These are phyloP conservation scores for Nothura maculosa DNA, from an alignment of 2,797 vertebrate species.

Conservation along the genomic window DNA sequence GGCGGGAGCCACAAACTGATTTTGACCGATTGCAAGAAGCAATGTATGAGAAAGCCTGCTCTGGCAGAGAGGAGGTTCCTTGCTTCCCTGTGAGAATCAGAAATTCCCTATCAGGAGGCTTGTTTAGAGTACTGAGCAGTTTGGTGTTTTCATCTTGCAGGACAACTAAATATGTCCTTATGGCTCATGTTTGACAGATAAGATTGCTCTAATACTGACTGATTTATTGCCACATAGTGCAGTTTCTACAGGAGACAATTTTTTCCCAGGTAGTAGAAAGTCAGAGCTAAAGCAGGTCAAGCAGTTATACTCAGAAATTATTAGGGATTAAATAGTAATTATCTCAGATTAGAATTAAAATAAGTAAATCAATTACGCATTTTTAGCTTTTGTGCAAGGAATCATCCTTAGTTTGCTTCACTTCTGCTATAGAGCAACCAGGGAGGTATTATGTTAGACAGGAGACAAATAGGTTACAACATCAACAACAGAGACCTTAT, in stretches of 20 bases:
- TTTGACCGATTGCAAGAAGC: not conserved
- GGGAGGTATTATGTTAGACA: fast-evolving
- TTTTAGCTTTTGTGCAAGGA: not conserved
- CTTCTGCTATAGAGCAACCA: not conserved
- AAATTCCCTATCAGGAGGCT: not conserved
- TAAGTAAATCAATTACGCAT: not conserved
- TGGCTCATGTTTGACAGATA: not conserved
- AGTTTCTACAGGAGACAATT: not conserved
- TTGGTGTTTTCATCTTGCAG: not conserved
- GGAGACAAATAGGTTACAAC: not conserved
- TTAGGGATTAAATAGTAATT: not conserved
- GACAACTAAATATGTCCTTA: not conserved
- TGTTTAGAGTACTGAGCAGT: not conserved
- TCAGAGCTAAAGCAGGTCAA: not conserved
- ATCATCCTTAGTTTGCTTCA: not conserved
- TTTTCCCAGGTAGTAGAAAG: not conserved
- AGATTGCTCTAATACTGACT: not conserved
- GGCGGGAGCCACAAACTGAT: constrained; percentile 41
- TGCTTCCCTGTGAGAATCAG: not conserved
- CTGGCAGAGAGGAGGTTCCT: not conserved
- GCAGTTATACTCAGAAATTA: not conserved
- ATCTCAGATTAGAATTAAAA: not conserved
- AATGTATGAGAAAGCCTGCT: not conserved
- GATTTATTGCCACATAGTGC: not conserved
- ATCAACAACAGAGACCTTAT: not conserved